phyloP scores from a whole-genome alignment of 2,113 vertebrate genomes.

The Aythya baeri region DNA sequence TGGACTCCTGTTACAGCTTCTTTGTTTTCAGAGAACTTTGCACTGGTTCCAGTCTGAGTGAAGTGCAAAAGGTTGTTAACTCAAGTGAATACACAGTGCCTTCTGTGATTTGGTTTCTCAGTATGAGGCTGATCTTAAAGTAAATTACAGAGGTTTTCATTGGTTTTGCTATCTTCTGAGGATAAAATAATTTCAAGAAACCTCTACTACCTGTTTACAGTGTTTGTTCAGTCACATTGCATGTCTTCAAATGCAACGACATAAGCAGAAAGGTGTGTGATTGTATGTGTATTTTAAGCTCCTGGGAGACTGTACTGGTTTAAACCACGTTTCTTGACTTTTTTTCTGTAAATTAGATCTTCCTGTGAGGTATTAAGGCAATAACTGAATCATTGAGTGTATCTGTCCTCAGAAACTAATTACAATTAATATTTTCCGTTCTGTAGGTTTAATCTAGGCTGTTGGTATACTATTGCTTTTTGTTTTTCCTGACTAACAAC shows the following conservation, averaged over 20 bases:
- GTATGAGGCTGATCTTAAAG: background rate
- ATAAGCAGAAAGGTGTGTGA: background rate
- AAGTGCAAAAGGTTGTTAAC: background rate
- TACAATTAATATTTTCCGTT: background rate
- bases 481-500: background rate
- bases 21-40: background rate
- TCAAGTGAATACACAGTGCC: background rate
- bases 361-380: background rate
- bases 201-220: background rate
- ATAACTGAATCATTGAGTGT: background rate
- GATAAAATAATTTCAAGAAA: background rate
- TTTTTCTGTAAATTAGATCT: background rate
- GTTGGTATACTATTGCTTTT: background rate
- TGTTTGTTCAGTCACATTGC: background rate
- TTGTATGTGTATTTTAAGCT: background rate
- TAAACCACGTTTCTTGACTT: background rate
- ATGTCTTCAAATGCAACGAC: background rate
- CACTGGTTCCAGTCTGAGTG: background rate
- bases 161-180: background rate
- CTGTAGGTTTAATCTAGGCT: background rate
- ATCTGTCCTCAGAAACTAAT: background rate
- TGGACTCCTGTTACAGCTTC: background rate
- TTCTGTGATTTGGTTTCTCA: background rate
- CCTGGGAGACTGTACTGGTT: background rate
- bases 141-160: background rate